phyloP scores from a whole-genome alignment of 2,888 invertebrate species.

The Camptogramma bilineatum region DNA sequence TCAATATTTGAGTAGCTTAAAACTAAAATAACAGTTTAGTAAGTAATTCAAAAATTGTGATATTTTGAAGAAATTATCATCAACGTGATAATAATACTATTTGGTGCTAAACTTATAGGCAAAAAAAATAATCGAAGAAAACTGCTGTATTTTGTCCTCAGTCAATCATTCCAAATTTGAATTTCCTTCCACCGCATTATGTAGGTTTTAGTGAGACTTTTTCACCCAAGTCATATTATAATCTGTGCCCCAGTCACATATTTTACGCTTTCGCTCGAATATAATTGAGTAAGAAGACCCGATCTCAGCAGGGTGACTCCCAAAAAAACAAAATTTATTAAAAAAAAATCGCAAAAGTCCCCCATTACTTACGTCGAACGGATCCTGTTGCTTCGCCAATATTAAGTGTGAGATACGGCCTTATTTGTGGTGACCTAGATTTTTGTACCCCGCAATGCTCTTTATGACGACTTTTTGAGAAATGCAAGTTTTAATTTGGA shows the following conservation, averaged over 20 bases:
- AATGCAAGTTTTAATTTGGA: conserved; percentile 82
- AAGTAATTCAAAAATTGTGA: no score
- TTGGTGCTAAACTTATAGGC: no score
- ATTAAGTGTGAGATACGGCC: conserved; percentile 82
- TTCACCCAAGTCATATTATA: not conserved
- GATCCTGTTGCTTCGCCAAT: conserved; percentile 72
- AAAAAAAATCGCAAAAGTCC: conserved; percentile 72
- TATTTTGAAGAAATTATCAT: no score
- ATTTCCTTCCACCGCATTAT: not conserved
- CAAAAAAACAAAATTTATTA: conserved; percentile 81
- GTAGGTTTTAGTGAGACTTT: not conserved
- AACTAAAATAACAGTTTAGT: no score
- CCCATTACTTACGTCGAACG: conserved; percentile 80
- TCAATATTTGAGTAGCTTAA: no score
- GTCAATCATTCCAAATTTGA: not conserved
- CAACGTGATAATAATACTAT: no score
- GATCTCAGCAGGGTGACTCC: conserved; percentile 79
- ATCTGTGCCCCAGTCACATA: conserved; percentile 71
- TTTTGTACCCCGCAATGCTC: conserved; percentile 71
- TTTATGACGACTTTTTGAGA: conserved; percentile 85
- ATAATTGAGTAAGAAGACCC: conserved; percentile 81
- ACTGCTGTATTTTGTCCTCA: not conserved
- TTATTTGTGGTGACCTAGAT: conserved; percentile 80
- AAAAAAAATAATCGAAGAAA: no score
- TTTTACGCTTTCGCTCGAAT: conserved; percentile 80